Base-by-base conservation (phyloP, 2,888 invertebrate genomes). In the Syritta pipiens region DNA sequence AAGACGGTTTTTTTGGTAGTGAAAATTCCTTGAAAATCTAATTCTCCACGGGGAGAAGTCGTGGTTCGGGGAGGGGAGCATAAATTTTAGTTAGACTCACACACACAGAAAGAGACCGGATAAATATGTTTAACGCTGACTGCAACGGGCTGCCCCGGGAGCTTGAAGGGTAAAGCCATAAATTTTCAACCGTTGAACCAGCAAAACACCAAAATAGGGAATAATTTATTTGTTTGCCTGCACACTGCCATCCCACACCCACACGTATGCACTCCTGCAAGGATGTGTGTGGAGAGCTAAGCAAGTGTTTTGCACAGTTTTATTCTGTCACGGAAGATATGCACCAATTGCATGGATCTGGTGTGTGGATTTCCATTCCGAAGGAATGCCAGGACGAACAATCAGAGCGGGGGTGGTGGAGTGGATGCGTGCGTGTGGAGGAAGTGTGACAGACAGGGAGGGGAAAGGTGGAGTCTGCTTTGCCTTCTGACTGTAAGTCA, bases 141-240 rank as follows among this genome's bases (percentile, higher is more conserved):
- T 19, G 42, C 30, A 3, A 55, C 35, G 24, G 53, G 51, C 51
- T 32, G 22, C 24, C 17, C 46, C 24, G 24, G 28, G 48, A 35
- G 32, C 5, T 24, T 28, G 10, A 6, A 14, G 24, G 9, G 12
- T n/a, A 60, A 60, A 67, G 60, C 77, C 77, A 77, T 77, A 72
- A 77, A 77, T 77, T 77, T 49, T 5, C 53, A 72, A 55, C 77
- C 60, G 77, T 77, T 77, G 72, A 77, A 77, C 72, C 55, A 72
- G 65, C 77, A 77, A 67, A 77, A 77, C 60, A 77, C 65, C 77
- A 65, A 77, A 77, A 77, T 77, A 67, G 53, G 77, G 72, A 77
- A 77, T 77, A 77, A 77, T 72, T 72, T 77, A 77, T 77, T 67
- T 72, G 65, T 71, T 72, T 72, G 65, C 72, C 48, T 55, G 49